Evolutionary conservation across 2,797 vertebrate genomes (phyloP), one percentile per base, ranked within the genome.

Genomic region (Enteromius viviparus): DNA sequence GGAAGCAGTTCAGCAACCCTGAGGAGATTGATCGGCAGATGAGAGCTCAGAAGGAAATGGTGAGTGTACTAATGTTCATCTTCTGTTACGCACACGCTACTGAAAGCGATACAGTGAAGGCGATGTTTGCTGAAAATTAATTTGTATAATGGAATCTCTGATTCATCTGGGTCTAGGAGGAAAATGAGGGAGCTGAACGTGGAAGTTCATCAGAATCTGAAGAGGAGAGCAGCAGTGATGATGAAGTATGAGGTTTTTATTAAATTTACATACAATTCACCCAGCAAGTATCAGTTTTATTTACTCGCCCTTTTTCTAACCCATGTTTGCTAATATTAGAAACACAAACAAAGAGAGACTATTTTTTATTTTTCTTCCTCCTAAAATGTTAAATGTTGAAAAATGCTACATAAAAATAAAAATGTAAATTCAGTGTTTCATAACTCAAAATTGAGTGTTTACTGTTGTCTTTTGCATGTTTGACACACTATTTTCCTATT

Each of bases 11-110:
- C 87, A 95, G 93, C 90, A 95, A 95, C 85, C 95, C 95, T 0
- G 95, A 96, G 66, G 95, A 96, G 89, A 95, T 96, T 21, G 95
- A 96, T 84, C 78, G 95, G 45, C 95, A 96, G 86, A 96, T 96
- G 95, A 93, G 19, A 75, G 92, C 87, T 0, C 94, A 96, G 89
- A 93, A 85, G 77, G 93, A 94, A 85, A 0, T 87, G 94, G 95
- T 95, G 80, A 92, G 92, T 72, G 40, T 49, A n/a, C 8, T 6
- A 14, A 2, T 51, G 49, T 62, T 62, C 1, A 23, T 49, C 17
- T 2, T 62, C 71, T 68, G 53, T 45, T 12, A 34, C 9, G 0
- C 37, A 23, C 12, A 26, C 19, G 40, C 15, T 21, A 0, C 6
- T 37, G 29, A 23, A 32, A 32, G 60, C 3, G 14, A 32, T 17